Conservation (phyloP, 2,888 invertebrate species). For the Drosophila incognita region DNA sequence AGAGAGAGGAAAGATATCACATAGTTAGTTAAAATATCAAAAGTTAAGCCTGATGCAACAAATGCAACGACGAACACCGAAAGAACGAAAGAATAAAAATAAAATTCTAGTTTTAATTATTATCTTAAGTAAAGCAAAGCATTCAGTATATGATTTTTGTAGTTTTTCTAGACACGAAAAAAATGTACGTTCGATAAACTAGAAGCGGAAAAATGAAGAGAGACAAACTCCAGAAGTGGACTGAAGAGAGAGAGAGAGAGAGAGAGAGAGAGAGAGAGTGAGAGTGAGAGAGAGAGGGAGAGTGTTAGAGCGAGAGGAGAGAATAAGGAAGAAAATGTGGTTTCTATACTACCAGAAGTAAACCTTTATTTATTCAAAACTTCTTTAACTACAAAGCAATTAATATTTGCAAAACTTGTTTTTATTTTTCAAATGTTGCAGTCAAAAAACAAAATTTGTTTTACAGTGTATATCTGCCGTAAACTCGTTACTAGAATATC, state of each 20-base stretch:
- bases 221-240: conserved; percentile 12
- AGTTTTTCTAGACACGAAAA: conserved; percentile 12
- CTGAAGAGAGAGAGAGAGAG: conserved; percentile 15
- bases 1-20: not conserved
- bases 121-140: conserved; percentile 18
- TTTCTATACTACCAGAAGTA: conserved; percentile 17
- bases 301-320: conserved; percentile 8
- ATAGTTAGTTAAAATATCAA: not conserved
- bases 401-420: not conserved
- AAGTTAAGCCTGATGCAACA: not conserved
- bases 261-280: conserved; percentile 4
- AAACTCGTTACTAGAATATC: not conserved
- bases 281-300: not conserved
- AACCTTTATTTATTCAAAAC: conserved; percentile 6
- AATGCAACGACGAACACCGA: conserved; percentile 12
- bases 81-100: not conserved
- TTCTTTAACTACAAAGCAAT: not conserved
- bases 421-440: too few species aligned
- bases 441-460: too few species aligned
- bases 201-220: conserved; percentile 3
- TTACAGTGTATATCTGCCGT: too few species aligned
- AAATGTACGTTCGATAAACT: conserved; percentile 1
- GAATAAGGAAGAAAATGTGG: conserved; percentile 11
- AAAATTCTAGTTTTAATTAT: conserved; percentile 4
- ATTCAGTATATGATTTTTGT: conserved; percentile 17